Percentiles rank a stretch among this genome's conserved stretches.
Evolutionary conservation across 1,140 invertebrate genomes (phyloP).

Genomic region (Drosophila murphyi): DNA sequence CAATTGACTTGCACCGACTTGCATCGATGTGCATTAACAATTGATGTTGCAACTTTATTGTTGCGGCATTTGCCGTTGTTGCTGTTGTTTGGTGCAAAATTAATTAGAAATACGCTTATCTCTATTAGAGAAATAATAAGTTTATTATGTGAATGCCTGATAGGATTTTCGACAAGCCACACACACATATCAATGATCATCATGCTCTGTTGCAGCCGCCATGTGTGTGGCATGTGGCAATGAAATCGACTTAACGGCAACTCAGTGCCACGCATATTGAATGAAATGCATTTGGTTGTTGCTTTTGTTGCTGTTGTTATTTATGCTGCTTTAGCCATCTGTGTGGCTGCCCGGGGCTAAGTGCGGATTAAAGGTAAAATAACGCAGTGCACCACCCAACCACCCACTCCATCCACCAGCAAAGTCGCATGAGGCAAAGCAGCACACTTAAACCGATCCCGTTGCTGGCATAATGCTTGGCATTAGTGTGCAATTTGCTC

Average conservation of each 20-base stretch:
- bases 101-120: constrained; percentile 1
- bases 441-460: constrained; percentile 56
- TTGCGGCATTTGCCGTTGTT: no score
- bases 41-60: not conserved
- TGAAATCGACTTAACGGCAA: constrained; percentile 50
- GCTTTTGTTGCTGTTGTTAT: constrained; percentile 37
- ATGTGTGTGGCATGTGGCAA: constrained; percentile 44
- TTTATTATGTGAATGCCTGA: constrained; percentile 9
- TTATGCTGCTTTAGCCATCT: constrained; percentile 13
- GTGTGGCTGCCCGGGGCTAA: constrained; percentile 50
- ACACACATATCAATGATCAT: not conserved
- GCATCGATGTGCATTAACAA: constrained; percentile 19
- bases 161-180: not conserved
- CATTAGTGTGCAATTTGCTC: constrained; percentile 83
- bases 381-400: constrained; percentile 51
- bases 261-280: constrained; percentile 58
- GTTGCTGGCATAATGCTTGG: constrained; percentile 67
- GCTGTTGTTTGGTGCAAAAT: not conserved
- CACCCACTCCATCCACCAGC: not conserved
- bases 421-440: constrained; percentile 43
- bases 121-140: constrained; percentile 11
- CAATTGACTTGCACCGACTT: constrained; percentile 17
- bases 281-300: constrained; percentile 60
- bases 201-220: constrained; percentile 4
- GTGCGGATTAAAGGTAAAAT: constrained; percentile 82